Base-by-base conservation (phyloP, 2,888 invertebrate genomes). In the Noctuana brunneofusca region DNA sequence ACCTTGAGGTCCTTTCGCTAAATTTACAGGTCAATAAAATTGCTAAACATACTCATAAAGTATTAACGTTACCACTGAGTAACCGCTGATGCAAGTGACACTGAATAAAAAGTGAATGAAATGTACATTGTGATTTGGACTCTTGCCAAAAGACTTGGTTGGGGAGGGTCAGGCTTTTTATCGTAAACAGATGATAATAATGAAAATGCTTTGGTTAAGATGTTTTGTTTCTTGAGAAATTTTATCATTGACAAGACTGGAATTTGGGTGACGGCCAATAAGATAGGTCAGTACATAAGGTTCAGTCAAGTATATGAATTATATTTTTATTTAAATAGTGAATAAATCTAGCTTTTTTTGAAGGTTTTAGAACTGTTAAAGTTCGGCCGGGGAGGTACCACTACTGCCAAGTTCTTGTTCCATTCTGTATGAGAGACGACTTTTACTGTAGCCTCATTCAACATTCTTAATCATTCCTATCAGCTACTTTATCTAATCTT, bases 11-110 rank as follows among this genome's bases (percentile, higher is more conserved):
- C 43, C 30, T 27, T 52, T 27, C 24, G 20, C 43, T 52, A 18
- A 52, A 59, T 52, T 52, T 52, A 59, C 52, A 20, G 18, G 30
- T 11, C 38, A 53, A 59, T 59, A 53, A 53, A 43, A 43, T 50
- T 30, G 43, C 20, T 24, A 57, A 35, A 35, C 14, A 48, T n/a
- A 35, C 24, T 54, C 35, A 54, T 54, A 54, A 58, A 52, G 46
- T 18, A 22, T 60, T 32, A 53, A 32, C 43, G 30, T 43, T 43
- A 43, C 16, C 43, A 16, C 43, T 18, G 18, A 38, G 30, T 43
- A 46, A 46, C 30, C 35, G 30, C 24, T 27, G 24, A 49, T n/a
- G 49, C 27, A 38, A 18, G 35, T 24, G 60, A 41, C 20, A 20
- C 38, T 41, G 22, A 49, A 41, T 49, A 3, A 27, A 30, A 55